Conservation (phyloP, 2,888 invertebrate species). For the Xylota segnis region DNA sequence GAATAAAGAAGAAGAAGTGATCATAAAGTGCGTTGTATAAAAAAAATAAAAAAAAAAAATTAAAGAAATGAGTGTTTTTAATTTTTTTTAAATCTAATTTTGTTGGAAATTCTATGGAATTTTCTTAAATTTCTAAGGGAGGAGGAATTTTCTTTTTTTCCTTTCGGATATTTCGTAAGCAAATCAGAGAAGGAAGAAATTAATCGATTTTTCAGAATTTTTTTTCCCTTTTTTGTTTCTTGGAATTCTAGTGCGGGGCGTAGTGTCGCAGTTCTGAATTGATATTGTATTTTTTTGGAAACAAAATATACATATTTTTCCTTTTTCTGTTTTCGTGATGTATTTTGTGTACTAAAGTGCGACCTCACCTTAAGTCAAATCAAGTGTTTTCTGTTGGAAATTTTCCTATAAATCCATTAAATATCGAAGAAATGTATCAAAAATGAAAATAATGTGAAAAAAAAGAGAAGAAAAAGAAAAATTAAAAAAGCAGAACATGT, state of each 20-base stretch:
- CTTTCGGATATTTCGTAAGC: slow-evolving; percentile 46
- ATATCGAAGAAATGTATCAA: slow-evolving; percentile 8
- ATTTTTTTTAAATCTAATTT: neutral
- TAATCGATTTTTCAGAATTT: slow-evolving; percentile 59
- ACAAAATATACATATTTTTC: slow-evolving; percentile 17
- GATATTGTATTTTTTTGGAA: neutral
- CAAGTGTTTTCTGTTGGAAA: slow-evolving; percentile 32
- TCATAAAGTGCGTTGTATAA: slow-evolving; percentile 45
- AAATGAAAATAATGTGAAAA: slow-evolving; percentile 6
- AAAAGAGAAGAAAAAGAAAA: too few relatives aligned
- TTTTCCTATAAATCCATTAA: slow-evolving; percentile 6
- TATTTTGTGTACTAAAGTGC: slow-evolving; percentile 11
- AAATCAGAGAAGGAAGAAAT: slow-evolving; percentile 33
- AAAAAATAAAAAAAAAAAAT: too few relatives aligned
- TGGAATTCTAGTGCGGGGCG: slow-evolving; percentile 7
- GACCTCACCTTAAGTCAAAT: slow-evolving; percentile 44
- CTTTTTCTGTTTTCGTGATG: neutral
- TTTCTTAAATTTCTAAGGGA: neutral
- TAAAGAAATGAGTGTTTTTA: neutral
- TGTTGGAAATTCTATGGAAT: neutral
- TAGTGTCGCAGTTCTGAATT: slow-evolving; percentile 1
- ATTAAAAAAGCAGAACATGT: slow-evolving; percentile 27
- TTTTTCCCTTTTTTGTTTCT: neutral
- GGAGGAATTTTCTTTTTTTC: slow-evolving; percentile 58
- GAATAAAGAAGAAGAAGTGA: slow-evolving; percentile 39